Conservation (phyloP, 2,888 invertebrate species). For the Blastobasis adustella region DNA sequence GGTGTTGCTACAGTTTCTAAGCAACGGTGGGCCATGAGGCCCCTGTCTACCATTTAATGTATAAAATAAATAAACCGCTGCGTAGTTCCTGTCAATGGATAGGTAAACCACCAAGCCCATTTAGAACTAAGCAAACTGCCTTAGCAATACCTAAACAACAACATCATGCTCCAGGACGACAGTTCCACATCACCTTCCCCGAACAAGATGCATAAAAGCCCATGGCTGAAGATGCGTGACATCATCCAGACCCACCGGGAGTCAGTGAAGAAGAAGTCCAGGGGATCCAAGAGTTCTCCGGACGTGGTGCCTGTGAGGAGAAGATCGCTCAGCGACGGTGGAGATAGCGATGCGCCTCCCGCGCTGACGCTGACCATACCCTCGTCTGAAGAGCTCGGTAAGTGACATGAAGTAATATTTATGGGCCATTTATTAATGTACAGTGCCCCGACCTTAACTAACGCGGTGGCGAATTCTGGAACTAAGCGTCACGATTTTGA, state of each 20-base stretch:
- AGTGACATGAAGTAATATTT: neutral
- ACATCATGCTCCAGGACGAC: conserved; percentile 46
- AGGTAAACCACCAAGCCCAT: too few species aligned
- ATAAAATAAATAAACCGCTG: too few species aligned
- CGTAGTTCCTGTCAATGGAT: too few species aligned
- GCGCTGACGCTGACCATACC: conserved; percentile 76
- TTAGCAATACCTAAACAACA: too few species aligned
- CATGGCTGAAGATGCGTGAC: conserved; percentile 86
- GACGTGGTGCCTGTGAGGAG: conserved; percentile 53
- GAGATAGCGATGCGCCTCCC: conserved; percentile 63
- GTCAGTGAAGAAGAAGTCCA: conserved; percentile 76
- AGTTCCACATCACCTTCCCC: conserved; percentile 67
- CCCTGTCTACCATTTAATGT: too few species aligned
- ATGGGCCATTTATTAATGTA: too few species aligned
- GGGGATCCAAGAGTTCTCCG: conserved; percentile 55
- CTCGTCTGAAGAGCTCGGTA: conserved; percentile 74
- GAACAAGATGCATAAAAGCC: conserved; percentile 77
- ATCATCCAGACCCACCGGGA: conserved; percentile 83
- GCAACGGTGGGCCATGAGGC: too few species aligned
- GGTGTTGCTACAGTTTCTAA: too few species aligned
- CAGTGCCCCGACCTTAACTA: too few species aligned
- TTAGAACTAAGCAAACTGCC: too few species aligned
- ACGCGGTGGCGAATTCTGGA: too few species aligned
- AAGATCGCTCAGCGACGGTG: conserved; percentile 63
- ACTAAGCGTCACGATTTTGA: too few species aligned